These are phyloP conservation scores for Acholoe squamosa DNA, from an alignment of 2,888 invertebrate genomes.

Conservation along the genomic window DNA sequence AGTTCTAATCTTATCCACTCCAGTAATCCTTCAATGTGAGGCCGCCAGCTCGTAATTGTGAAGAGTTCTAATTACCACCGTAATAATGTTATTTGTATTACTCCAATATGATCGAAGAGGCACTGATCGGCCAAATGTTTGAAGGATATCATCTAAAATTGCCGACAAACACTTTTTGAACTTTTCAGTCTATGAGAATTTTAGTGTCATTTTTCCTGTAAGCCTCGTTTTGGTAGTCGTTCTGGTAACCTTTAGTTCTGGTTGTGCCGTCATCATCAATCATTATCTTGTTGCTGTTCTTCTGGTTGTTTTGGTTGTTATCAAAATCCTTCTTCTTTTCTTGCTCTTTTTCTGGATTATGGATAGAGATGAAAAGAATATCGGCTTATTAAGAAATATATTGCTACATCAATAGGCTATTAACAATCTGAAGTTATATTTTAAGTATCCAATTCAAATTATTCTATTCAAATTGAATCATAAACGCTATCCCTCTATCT, in stretches of 20 bases:
- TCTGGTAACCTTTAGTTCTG: constrained; percentile 10
- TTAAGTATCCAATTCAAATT: too few relatives aligned
- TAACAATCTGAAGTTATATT: too few relatives aligned
- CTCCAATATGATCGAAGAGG: background rate
- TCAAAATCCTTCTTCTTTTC: constrained; percentile 21
- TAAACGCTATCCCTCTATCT: too few relatives aligned
- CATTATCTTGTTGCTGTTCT: constrained; percentile 53
- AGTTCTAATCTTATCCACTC: background rate
- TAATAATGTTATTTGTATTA: background rate
- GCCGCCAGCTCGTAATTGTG: too few relatives aligned
- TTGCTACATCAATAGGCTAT: too few relatives aligned
- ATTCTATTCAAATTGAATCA: too few relatives aligned
- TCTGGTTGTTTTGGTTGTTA: constrained; percentile 51
- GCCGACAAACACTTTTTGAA: background rate
- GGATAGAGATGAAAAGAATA: too few relatives aligned
- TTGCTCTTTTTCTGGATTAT: too few relatives aligned
- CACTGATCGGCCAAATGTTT: background rate
- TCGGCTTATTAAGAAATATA: too few relatives aligned
- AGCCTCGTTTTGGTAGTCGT: constrained; percentile 40
- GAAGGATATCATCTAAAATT: too few relatives aligned
- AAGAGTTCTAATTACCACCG: too few relatives aligned
- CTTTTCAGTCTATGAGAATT: constrained; percentile 48
- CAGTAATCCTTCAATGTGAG: background rate
- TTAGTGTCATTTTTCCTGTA: background rate
- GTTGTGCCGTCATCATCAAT: constrained; percentile 32